These are phyloP conservation scores for Tetheella fluctuosa DNA, from an alignment of 2,888 invertebrate species.

Conservation along the genomic window DNA sequence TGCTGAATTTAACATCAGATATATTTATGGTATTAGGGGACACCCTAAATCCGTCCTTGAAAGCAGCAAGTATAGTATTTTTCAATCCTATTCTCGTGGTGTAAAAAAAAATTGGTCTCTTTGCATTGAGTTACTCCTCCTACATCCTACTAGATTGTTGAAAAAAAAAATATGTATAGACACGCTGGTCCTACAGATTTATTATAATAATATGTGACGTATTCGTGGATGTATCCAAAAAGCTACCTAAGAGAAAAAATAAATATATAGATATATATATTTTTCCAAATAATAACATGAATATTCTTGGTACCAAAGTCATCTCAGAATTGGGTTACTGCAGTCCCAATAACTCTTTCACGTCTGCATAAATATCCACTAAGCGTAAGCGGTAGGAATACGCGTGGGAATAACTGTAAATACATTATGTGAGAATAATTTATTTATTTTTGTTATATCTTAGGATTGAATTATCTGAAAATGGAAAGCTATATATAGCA, in stretches of 20 bases:
- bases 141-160: too few relatives aligned
- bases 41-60: neutral
- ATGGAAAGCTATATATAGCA: too few relatives aligned
- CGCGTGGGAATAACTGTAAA: neutral
- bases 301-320: neutral
- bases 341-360: neutral
- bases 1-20: neutral
- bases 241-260: too few relatives aligned
- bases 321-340: conserved; percentile 5
- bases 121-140: too few relatives aligned
- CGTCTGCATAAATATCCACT: neutral
- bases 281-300: neutral
- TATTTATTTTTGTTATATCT: neutral
- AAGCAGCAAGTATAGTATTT: neutral
- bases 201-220: too few relatives aligned
- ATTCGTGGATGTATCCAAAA: too few relatives aligned
- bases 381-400: neutral
- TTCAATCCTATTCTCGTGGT: neutral
- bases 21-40: neutral
- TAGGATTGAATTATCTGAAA: neutral
- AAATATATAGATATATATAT: too few relatives aligned
- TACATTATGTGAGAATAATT: conserved; percentile 4
- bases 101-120: neutral
- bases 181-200: too few relatives aligned
- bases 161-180: too few relatives aligned